Conservation (phyloP, 2,797 vertebrate species). For the Gallinago stenura region DNA sequence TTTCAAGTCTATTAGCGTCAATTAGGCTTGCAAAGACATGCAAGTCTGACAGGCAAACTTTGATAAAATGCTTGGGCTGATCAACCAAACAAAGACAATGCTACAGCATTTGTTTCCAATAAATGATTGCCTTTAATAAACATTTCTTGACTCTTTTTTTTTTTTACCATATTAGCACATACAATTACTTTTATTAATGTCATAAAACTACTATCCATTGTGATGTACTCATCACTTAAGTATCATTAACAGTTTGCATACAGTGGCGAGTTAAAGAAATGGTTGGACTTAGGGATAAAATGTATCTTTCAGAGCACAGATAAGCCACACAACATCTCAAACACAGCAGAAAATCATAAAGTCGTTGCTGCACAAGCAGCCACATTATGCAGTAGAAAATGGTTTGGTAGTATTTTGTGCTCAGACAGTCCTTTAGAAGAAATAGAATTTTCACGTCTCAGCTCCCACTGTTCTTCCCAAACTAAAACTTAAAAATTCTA, state of each 20-base stretch:
- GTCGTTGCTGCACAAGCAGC: neutral
- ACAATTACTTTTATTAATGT: conserved; percentile 81
- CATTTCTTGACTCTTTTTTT: conserved; percentile 73
- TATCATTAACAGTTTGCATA: conserved; percentile 75
- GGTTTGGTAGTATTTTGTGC: neutral
- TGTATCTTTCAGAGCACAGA: neutral
- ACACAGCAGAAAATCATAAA: neutral
- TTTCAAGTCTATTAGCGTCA: conserved; percentile 67
- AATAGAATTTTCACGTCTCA: neutral
- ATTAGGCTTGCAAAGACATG: conserved; percentile 65
- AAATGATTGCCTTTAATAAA: conserved; percentile 79
- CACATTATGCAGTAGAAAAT: neutral
- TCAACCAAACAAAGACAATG: conserved; percentile 70
- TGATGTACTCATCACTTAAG: conserved; percentile 76
- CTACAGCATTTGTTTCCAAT: conserved; percentile 72
- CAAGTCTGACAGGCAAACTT: conserved; percentile 74
- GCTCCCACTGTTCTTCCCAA: neutral
- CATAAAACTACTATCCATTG: conserved; percentile 68
- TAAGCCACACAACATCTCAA: neutral
- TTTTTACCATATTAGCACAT: conserved; percentile 74
- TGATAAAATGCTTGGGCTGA: conserved; percentile 71
- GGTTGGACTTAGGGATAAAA: neutral
- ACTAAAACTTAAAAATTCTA: neutral
- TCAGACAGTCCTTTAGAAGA: neutral
- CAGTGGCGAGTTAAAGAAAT: conserved; percentile 54